These are phyloP conservation scores for Paramormyrops kingsleyae DNA, from an alignment of 2,113 vertebrate species.

Conservation along the genomic window DNA sequence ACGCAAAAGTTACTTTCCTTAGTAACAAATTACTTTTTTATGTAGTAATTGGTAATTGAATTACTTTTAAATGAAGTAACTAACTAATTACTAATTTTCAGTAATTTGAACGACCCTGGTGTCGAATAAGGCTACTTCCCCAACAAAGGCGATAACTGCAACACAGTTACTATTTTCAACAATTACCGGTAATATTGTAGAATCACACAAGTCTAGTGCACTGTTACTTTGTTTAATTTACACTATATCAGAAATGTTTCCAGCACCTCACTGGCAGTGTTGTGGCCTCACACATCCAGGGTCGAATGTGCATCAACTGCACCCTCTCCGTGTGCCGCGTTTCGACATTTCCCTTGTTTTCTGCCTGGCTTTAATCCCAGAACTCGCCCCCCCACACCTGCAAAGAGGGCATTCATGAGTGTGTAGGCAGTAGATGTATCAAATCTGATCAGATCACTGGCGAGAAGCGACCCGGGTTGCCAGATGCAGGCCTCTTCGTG, in stretches of 20 bases:
- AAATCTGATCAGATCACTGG: background rate
- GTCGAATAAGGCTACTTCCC: background rate
- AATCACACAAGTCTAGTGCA: background rate
- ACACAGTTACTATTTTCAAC: too few relatives aligned
- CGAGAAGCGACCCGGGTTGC: conserved; percentile 14
- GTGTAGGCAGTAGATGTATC: background rate
- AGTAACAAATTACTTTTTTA: too few relatives aligned
- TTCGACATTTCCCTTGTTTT: background rate
- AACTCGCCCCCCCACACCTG: background rate
- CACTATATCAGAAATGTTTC: background rate
- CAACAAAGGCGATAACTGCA: background rate
- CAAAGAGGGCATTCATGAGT: background rate
- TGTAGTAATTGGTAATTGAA: too few relatives aligned
- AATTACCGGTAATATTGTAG: too few relatives aligned
- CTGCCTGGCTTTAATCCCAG: background rate
- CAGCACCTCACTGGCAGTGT: background rate
- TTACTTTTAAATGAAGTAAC: background rate
- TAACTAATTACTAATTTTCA: background rate
- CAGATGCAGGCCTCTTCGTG: background rate
- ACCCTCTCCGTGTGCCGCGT: background rate
- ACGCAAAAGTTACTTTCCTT: too few relatives aligned
- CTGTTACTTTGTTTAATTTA: background rate
- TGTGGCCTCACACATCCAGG: background rate
- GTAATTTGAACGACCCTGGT: background rate
- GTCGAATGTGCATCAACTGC: background rate